Evolutionary conservation across 2,888 invertebrate genomes (phyloP), one percentile per base, ranked within the genome.

Genomic region (Drosophila paranaensis): DNA sequence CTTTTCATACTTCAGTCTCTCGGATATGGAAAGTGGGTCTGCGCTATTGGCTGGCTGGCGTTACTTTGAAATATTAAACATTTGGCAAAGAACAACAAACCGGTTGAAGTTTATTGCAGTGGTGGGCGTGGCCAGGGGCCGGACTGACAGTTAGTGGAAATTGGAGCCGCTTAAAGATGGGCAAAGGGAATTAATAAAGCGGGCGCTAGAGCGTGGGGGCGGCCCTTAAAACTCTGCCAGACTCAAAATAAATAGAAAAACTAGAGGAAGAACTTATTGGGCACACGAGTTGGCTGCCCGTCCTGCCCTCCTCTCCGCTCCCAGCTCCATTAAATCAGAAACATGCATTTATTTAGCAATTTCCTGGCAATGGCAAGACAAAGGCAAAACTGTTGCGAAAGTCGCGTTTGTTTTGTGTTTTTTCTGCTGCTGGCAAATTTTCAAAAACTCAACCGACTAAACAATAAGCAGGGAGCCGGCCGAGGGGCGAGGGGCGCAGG

Each of bases 311-410:
- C 35, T 27, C 50, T 37, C 25, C 16, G 10, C 48, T n/a, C n/a
- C 30, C 30, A 20, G 10, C 27, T 48, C 35, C 54, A 70, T 87
- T 87, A 85, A 85, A 87, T 84, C 81, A 75, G 81, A 75, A 89
- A 77, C 89, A 87, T 87, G 88, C 85, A 87, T 85, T 85, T 85
- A 89, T 85, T 85, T 85, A 79, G 89, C 85, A 87, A 89, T 85
- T 85, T 85, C 69, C 76, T 63, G 70, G 61, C 39, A 51, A 48
- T 61, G 16, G 66, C 54, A 39, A 74, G 77, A 84, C 62, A 72
- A 71, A 54, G 62, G 65, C 77, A 81, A 76, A 85, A 71, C 64
- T 72, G 60, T 67, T 66, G 58, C 66, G 74, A 82, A 74, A 70
- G 43, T 56, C 58, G 33, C 43, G n/a, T 6, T 43, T 16, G n/a